Base-by-base conservation (phyloP, 2,797 vertebrate species). In the Onychomys arenicola region DNA sequence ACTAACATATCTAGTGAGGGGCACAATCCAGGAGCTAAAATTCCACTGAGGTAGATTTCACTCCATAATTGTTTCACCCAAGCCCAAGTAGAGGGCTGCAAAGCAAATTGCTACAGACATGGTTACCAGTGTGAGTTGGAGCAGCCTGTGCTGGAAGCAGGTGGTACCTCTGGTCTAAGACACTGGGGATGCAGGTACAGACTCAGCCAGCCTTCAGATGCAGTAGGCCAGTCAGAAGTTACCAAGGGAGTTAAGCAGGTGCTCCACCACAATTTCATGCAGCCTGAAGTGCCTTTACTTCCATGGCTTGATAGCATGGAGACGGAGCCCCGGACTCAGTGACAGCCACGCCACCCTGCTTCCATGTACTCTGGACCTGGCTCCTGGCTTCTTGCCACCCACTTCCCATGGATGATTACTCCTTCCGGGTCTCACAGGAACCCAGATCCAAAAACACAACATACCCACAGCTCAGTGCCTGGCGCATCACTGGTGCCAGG, bases 311-410 rank as follows among this genome's bases (percentile, higher is more conserved):
- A 59, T 71, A 84, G 65, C 10, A 23, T 46, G 21, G 52, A 8
- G 27, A 63, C 9, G 2, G 11, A 49, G 4, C 2, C 0, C 0
- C 0, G 25, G 13, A 6, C 43, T 40, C 77, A 37, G 46, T 71
- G 17, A 46, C n/a, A 23, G 5, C 27, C n/a, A 32, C 6, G n/a
- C 25, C 27, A 61, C 34, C 29, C 10, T 11, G 5, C 40, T 73
- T n/a, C 21, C 3, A 2, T 61, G 1, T 43, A 0, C 52, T 2
- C 13, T 12, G 12, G 16, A 73, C 40, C 55, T 40, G 37, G 3
- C 19, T 65, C 29, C 89, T 65, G 55, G 61, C 29, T 55, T 73
- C 77, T 65, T 46, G 11, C 29, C 25, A 8, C 12, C 17, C 23
- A 34, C 19, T 25, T 49, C 57, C 40, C 6, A 82, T n/a, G 65